Base-by-base conservation (phyloP, 2,888 invertebrate species). In the Lottia scabra region DNA sequence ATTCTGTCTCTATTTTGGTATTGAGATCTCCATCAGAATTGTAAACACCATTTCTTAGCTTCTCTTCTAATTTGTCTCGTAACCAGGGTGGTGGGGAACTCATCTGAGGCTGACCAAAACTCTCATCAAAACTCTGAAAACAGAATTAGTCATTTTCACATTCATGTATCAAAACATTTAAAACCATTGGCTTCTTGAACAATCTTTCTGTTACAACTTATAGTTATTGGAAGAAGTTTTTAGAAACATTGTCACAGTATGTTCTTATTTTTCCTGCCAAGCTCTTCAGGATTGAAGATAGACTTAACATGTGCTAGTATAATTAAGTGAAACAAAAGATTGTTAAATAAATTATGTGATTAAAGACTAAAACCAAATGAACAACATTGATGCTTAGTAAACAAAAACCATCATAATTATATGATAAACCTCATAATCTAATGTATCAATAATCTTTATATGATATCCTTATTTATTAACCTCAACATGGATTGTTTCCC, bases 21-120 rank as follows among this genome's bases (percentile, higher is more conserved):
- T 78, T 71, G 65, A 80, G 23, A 64, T 75, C 74, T 66, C 78
- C 70, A 67, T 70, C 72, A 12, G 76, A 67, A 16, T 65, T 66
- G 65, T 72, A 67, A 48, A 68, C 43, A 26, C 66, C 67, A 30
- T 74, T 75, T 15, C 70, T 70, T 13, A 71, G 62, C 1, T 71
- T 71, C 30, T 62, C 63, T 27, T 67, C 68, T 27, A 83, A 72
- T 44, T 81, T 79, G 12, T 84, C 85, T 62, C 80, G 76, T 70
- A 87, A 75, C 88, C 88, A 87, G 1, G 85, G 83, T 12, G 87
- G 87, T 15, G 87, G 87, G 0, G 85, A 85, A 75, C 85, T 85
- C 79, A 85, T 80, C 75, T 85, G 80, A 13, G 85, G 84, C 70
- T 81, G 77, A 19, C 84, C 84, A 4, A 83, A 78, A 63, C 78